Conservation (phyloP, 2,797 vertebrate species). For the Sparus aurata region DNA sequence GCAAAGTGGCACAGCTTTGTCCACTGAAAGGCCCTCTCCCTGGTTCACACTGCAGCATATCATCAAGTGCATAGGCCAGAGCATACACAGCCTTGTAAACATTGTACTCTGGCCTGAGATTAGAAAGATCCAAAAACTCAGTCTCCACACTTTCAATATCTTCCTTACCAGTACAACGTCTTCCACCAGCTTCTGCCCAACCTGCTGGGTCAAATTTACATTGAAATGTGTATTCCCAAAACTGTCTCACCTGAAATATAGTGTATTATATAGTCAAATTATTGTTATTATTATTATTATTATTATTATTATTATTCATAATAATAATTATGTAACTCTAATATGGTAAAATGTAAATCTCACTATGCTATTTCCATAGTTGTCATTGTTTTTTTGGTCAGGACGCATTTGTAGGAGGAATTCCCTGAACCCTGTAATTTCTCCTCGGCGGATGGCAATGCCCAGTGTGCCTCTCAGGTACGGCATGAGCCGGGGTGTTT, state of each 20-base stretch:
- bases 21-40: conserved; percentile 74
- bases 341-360: not conserved
- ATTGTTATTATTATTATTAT: too few species aligned
- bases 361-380: conserved; percentile 53
- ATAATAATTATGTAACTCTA: not conserved
- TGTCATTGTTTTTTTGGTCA: conserved; percentile 10
- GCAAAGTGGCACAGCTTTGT: conserved; percentile 71
- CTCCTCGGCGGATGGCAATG: conserved; percentile 77
- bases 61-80: conserved; percentile 77
- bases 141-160: conserved; percentile 46
- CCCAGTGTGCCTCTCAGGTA: conserved; percentile 69
- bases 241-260: conserved; percentile 63
- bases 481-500: conserved; percentile 54
- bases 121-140: conserved; percentile 74
- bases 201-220: conserved; percentile 61
- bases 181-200: conserved; percentile 36
- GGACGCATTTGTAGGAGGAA: conserved; percentile 41
- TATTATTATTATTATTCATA: not conserved
- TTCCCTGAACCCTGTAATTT: conserved; percentile 20
- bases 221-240: conserved; percentile 76
- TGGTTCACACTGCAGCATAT: conserved; percentile 71
- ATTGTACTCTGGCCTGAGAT: conserved; percentile 72
- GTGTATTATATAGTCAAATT: not conserved
- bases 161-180: conserved; percentile 71
- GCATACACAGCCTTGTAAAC: conserved; percentile 82